Percentiles rank a stretch among this genome's conserved stretches.
Evolutionary conservation across 2,888 invertebrate genomes (phyloP).

Genomic region (Brachypterus glaber): DNA sequence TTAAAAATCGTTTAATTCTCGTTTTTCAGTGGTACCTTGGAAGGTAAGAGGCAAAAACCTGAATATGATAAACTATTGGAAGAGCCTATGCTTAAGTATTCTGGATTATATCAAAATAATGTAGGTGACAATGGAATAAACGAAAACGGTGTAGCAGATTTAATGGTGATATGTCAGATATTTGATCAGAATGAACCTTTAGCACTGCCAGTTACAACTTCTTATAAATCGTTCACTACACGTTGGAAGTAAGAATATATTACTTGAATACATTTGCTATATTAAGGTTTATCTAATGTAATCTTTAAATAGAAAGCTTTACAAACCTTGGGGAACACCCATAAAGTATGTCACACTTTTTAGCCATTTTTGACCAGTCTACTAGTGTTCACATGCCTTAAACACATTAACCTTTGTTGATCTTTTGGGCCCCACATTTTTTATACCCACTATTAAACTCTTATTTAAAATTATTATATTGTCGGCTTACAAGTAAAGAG

Average conservation of each 20-base stretch:
- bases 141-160: constrained; percentile 74
- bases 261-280: constrained; percentile 2
- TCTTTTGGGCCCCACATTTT: too few species aligned
- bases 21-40: constrained; percentile 72
- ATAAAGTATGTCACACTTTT: too few species aligned
- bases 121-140: too few species aligned
- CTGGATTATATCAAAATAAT: constrained; percentile 79
- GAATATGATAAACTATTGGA: constrained; percentile 79
- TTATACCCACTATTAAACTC: too few species aligned
- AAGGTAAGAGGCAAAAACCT: constrained; percentile 79
- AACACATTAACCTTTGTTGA: too few species aligned
- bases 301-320: too few species aligned
- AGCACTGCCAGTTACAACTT: constrained; percentile 77
- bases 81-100: constrained; percentile 84
- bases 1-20: constrained; percentile 16
- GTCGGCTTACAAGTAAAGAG: too few species aligned
- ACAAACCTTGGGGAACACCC: too few species aligned
- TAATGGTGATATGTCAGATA: constrained; percentile 81
- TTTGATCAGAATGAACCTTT: constrained; percentile 72
- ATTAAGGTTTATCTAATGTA: neutral
- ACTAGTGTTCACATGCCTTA: too few species aligned
- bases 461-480: too few species aligned
- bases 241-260: constrained; percentile 72
- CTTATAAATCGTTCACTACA: constrained; percentile 85
- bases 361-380: too few species aligned